Percentiles rank a stretch among this genome's conserved stretches.
These are phyloP conservation scores for Parotocinclus haroldoi DNA, from an alignment of 2,797 vertebrate species.

Conservation along the genomic window DNA sequence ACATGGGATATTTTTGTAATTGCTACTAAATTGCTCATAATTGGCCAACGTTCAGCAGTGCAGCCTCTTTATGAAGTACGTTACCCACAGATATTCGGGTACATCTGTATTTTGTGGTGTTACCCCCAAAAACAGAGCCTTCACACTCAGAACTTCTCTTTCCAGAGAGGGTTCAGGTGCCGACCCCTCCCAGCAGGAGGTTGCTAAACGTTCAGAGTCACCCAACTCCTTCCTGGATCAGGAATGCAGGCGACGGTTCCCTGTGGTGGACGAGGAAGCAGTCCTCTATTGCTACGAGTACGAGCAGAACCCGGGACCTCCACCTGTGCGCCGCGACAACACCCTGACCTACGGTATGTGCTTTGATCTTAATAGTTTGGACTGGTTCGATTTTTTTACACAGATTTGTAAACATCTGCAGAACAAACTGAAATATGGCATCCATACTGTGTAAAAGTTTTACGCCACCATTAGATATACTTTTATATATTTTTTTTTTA, in stretches of 20 bases:
- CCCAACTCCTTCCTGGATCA: constrained; percentile 98
- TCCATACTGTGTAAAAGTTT: too few species aligned
- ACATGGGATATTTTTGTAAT: too few species aligned
- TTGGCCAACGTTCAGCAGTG: too few species aligned
- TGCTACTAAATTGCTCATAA: too few species aligned
- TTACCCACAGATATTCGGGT: too few species aligned
- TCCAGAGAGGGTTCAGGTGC: constrained; percentile 87
- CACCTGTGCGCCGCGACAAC: constrained; percentile 87
- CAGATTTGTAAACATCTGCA: too few species aligned
- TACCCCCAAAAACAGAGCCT: neutral
- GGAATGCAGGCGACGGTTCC: constrained; percentile 88
- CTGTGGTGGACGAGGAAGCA: constrained; percentile 91
- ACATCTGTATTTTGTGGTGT: too few species aligned
- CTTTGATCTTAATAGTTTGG: neutral
- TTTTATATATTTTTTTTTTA: too few species aligned
- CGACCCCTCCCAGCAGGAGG: constrained; percentile 79
- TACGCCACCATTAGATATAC: too few species aligned
- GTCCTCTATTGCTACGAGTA: constrained; percentile 97
- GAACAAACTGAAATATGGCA: too few species aligned
- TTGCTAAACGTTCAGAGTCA: constrained; percentile 91
- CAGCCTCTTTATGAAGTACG: too few species aligned
- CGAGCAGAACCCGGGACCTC: constrained; percentile 87
- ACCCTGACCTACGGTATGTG: constrained; percentile 91
- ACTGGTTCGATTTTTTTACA: too few species aligned
- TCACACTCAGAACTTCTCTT: constrained; percentile 1